Percentiles rank a stretch among this genome's conserved stretches.
Evolutionary conservation across 1,140 invertebrate genomes (phyloP).

Genomic region (Drosophila prosaltans): DNA sequence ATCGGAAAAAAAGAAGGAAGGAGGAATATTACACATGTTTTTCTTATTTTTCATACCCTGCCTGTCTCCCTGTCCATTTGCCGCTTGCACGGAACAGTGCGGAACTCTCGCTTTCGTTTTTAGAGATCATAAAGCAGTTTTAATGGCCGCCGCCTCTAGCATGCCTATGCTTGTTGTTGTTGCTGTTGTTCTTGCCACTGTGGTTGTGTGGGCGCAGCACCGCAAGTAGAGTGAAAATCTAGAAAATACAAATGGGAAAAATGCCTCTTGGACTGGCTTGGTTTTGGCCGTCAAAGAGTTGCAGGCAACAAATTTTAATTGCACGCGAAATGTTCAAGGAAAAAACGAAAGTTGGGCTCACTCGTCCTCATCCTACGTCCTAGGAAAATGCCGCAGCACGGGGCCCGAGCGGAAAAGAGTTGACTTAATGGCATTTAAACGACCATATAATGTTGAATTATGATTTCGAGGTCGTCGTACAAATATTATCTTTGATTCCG

Average conservation of each 20-base stretch:
- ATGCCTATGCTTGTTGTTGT: slow-evolving; percentile 17
- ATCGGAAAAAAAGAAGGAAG: slow-evolving; percentile 21
- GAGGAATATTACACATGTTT: slow-evolving; percentile 59
- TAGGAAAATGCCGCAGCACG: slow-evolving; percentile 21
- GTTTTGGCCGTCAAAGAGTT: slow-evolving; percentile 70
- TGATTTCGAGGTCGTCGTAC: slow-evolving; percentile 70
- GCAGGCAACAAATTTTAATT: slow-evolving; percentile 73
- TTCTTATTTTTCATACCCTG: slow-evolving; percentile 4
- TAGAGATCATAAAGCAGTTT: slow-evolving; percentile 74
- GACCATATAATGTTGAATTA: slow-evolving; percentile 68
- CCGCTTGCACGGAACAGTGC: slow-evolving; percentile 23
- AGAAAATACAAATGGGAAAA: slow-evolving; percentile 30
- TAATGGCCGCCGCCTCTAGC: slow-evolving; percentile 52
- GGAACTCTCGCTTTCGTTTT: slow-evolving; percentile 74
- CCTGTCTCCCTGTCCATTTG: neutral
- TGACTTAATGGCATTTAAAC: slow-evolving; percentile 75
- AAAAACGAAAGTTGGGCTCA: slow-evolving; percentile 63
- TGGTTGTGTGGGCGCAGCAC: slow-evolving; percentile 45
- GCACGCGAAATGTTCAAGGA: slow-evolving; percentile 65
- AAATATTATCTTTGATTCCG: slow-evolving; percentile 36
- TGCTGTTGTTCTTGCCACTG: slow-evolving; percentile 22
- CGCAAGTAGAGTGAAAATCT: slow-evolving; percentile 79
- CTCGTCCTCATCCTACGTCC: slow-evolving; percentile 21
- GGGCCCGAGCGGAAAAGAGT: slow-evolving; percentile 42
- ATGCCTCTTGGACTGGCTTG: slow-evolving; percentile 1